Conservation (phyloP, 2,888 invertebrate genomes). For the Ceratothoa steindachneri region DNA sequence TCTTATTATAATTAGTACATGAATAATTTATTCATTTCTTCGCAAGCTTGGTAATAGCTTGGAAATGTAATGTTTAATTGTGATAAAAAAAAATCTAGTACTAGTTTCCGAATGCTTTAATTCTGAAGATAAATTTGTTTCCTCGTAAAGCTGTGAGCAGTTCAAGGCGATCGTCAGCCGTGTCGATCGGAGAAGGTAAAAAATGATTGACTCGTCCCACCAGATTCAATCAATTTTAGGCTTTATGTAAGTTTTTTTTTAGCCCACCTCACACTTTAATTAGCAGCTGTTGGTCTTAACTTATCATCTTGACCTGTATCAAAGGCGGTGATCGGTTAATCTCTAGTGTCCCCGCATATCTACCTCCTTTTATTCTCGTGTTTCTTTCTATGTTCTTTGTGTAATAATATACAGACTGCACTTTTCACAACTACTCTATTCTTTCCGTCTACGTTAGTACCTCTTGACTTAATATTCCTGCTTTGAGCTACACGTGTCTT, state of each 20-base stretch:
- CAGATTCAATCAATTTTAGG: slow-evolving; percentile 24
- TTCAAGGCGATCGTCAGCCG: slow-evolving; percentile 39
- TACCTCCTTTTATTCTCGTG: neutral
- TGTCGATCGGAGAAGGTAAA: slow-evolving; percentile 46
- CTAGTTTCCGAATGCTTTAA: no score
- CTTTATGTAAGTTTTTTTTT: slow-evolving; percentile 39
- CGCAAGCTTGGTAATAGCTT: no score
- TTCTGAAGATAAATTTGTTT: neutral
- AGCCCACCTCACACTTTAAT: slow-evolving; percentile 1
- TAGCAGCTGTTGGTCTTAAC: neutral
- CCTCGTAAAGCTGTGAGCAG: slow-evolving; percentile 31
- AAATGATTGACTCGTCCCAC: slow-evolving; percentile 34
- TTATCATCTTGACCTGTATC: neutral
- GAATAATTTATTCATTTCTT: no score
- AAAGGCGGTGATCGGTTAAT: neutral
- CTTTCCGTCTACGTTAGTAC: no score
- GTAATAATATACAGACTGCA: no score
- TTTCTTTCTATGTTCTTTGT: neutral
- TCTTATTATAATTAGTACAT: no score
- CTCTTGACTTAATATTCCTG: no score
- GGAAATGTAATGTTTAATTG: no score
- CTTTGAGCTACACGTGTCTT: no score
- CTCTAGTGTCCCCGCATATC: neutral
- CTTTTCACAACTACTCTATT: no score
- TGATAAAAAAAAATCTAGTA: no score